A percentile compares a stretch with the other conserved stretches of the same genome.
These are phyloP conservation scores for Arnoldichthys spilopterus DNA, from an alignment of 2,797 vertebrate species.

Conservation along the genomic window DNA sequence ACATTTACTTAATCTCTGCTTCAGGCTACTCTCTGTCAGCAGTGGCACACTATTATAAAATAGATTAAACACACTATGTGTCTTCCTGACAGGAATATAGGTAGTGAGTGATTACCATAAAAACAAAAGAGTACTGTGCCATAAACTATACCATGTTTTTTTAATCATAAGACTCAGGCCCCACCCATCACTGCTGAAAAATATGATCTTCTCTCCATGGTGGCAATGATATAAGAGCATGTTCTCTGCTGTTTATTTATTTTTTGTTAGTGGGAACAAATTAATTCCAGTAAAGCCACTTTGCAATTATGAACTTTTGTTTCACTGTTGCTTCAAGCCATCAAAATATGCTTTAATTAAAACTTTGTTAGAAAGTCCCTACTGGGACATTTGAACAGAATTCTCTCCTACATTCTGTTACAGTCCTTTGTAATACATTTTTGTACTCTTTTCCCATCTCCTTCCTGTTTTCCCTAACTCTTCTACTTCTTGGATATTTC, in stretches of 20 bases:
- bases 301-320: too few relatives aligned
- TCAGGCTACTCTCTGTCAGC: too few relatives aligned
- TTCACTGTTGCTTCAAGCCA: too few relatives aligned
- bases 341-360: too few relatives aligned
- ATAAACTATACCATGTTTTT: background rate
- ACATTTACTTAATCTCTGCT: too few relatives aligned
- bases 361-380: too few relatives aligned
- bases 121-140: background rate
- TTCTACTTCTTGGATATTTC: background rate
- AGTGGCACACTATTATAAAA: too few relatives aligned
- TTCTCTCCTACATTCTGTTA: background rate
- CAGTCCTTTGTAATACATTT: background rate
- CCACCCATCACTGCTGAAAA: background rate
- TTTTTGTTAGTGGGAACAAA: too few relatives aligned
- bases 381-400: too few relatives aligned
- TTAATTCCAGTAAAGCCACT: too few relatives aligned
- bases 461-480: background rate
- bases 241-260: background rate
- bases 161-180: background rate
- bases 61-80: background rate
- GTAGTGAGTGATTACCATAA: background rate
- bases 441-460: background rate
- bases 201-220: background rate
- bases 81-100: background rate
- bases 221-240: background rate